A percentile compares a stretch with the other conserved stretches of the same genome.
Evolutionary conservation across 1,140 invertebrate species (phyloP).

Genomic region (Drosophila sp.): DNA sequence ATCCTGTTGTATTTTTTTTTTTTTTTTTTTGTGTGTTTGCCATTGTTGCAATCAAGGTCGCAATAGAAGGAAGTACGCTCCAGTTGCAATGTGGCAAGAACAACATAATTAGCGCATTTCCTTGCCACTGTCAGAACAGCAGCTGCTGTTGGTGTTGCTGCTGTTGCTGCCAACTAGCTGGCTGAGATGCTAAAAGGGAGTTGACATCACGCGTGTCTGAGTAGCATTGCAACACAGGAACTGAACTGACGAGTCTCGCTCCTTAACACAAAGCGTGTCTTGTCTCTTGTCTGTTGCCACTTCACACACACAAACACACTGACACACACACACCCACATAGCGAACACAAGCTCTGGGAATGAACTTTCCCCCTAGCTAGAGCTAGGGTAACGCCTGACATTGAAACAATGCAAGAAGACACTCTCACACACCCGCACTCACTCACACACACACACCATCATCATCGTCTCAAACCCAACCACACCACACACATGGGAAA

Average conservation of each 20-base stretch:
- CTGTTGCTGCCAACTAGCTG: background rate
- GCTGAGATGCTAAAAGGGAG: conserved; percentile 9
- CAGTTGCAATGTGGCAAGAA: conserved; percentile 33
- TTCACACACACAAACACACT: conserved; percentile 46
- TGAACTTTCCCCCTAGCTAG: conserved; percentile 26
- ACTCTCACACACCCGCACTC: conserved; percentile 6
- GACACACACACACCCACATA: conserved; percentile 40
- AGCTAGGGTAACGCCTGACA: conserved; percentile 56
- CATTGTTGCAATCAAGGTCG: conserved; percentile 61
- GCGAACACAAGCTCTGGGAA: conserved; percentile 13
- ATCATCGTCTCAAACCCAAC: background rate
- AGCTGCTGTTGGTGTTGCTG: conserved; percentile 49
- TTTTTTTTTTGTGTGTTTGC: conserved; percentile 28
- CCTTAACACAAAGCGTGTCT: conserved; percentile 45
- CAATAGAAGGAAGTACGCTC: conserved; percentile 14
- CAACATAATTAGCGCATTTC: conserved; percentile 78
- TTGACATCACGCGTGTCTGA: conserved; percentile 57
- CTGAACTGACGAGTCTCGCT: background rate
- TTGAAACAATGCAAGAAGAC: conserved; percentile 67
- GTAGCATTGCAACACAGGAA: conserved; percentile 30
- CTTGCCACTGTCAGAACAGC: conserved; percentile 48
- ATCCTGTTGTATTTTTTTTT: conserved; percentile 39
- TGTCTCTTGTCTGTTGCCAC: conserved; percentile 30
- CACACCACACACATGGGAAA: conserved; percentile 6
- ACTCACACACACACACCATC: background rate